A percentile compares a stretch with the other conserved stretches of the same genome.
These are phyloP conservation scores for Ganaspis brasiliensis DNA, from an alignment of 2,888 invertebrate genomes.

Conservation along the genomic window DNA sequence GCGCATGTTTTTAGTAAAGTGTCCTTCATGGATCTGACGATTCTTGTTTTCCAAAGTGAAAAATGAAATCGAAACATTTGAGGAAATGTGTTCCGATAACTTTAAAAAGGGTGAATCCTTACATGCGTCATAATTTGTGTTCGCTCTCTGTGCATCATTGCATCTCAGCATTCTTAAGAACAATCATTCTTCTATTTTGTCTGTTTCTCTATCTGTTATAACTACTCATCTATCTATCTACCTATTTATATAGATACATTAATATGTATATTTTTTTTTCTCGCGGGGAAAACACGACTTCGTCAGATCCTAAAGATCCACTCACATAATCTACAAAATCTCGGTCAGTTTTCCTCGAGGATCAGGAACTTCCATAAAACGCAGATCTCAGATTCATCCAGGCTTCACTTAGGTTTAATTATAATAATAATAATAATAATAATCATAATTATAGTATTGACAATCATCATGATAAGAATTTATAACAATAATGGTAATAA, in stretches of 20 bases:
- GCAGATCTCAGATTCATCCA: constrained; percentile 69
- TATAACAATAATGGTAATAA: neutral
- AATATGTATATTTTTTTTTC: constrained; percentile 3
- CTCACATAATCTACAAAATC: constrained; percentile 75
- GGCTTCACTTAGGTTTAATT: constrained; percentile 22
- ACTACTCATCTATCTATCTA: constrained; percentile 30
- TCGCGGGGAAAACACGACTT: constrained; percentile 59
- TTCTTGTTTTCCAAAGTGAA: constrained; percentile 45
- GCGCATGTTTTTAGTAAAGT: constrained; percentile 71
- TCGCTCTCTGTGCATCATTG: constrained; percentile 14
- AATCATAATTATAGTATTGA: constrained; percentile 6
- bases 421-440: neutral
- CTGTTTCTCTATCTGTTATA: constrained; percentile 24
- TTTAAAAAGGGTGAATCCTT: neutral
- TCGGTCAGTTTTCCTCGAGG: constrained; percentile 73
- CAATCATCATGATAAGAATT: neutral
- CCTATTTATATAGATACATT: constrained; percentile 17
- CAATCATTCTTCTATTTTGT: constrained; percentile 16
- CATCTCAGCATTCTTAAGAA: constrained; percentile 4
- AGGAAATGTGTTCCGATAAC: constrained; percentile 23
- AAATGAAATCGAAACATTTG: constrained; percentile 16
- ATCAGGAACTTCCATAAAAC: constrained; percentile 79
- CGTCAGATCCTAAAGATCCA: constrained; percentile 72
- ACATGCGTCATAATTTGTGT: neutral
- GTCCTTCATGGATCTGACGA: constrained; percentile 69